Conservation (phyloP, 2,888 invertebrate genomes). For the Hyposoter dolosus region DNA sequence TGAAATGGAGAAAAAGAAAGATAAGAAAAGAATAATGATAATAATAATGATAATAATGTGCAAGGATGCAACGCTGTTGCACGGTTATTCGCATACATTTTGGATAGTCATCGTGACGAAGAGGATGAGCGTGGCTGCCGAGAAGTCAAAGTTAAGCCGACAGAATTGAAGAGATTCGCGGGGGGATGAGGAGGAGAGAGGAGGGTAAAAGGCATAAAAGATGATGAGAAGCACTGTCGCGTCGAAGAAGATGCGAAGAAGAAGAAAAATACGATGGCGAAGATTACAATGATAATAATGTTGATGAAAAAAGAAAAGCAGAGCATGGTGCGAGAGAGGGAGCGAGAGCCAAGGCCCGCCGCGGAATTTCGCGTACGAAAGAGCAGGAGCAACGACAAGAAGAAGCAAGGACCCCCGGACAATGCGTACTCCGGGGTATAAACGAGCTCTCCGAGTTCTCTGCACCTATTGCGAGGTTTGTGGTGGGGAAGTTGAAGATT, state of each 20-base stretch:
- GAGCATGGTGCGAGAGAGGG: conserved; percentile 16
- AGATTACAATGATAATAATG: conserved; percentile 41
- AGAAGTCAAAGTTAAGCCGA: conserved; percentile 50
- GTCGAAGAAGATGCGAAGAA: conserved; percentile 37
- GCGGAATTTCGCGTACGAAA: conserved; percentile 77
- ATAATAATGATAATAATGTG: conserved; percentile 43
- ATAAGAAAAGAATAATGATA: conserved; percentile 49
- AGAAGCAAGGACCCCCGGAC: conserved; percentile 81
- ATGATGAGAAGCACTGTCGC: conserved; percentile 54
- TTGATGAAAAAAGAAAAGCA: conserved; percentile 41
- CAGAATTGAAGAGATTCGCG: conserved; percentile 59
- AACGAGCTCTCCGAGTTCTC: conserved; percentile 74
- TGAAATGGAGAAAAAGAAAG: conserved; percentile 1
- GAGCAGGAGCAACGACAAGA: conserved; percentile 75
- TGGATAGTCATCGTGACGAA: conserved; percentile 67
- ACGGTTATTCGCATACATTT: conserved; percentile 39
- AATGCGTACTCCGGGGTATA: conserved; percentile 81
- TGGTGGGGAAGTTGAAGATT: conserved; percentile 62
- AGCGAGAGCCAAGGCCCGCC: conserved; percentile 45
- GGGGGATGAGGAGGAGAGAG: conserved; percentile 59
- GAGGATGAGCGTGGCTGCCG: conserved; percentile 47
- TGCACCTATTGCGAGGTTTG: conserved; percentile 45
- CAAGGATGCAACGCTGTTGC: conserved; percentile 41
- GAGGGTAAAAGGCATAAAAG: conserved; percentile 45
- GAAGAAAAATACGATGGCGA: conserved; percentile 47